These are phyloP conservation scores for Thecocarcelia acutangulata DNA, from an alignment of 2,888 invertebrate genomes.

Conservation along the genomic window DNA sequence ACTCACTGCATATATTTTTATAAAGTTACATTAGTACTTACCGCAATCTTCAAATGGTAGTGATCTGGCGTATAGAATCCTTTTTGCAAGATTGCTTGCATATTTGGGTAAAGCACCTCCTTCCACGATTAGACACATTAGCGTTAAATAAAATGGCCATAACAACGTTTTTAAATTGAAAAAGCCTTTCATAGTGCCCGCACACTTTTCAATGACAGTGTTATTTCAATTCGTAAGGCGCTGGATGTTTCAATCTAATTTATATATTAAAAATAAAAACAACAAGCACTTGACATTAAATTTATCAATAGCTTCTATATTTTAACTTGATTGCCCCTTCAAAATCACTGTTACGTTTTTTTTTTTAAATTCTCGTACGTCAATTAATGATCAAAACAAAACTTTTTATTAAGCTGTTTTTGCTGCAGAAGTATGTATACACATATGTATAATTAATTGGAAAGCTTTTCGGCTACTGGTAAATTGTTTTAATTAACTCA, in stretches of 20 bases:
- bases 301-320: constrained; percentile 31
- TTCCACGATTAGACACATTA: not conserved
- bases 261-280: constrained; percentile 27
- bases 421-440: not conserved
- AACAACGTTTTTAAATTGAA: constrained; percentile 61
- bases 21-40: constrained; percentile 69
- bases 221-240: constrained; percentile 14
- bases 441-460: not conserved
- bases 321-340: not conserved
- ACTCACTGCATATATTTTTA: too few relatives aligned
- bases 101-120: constrained; percentile 33
- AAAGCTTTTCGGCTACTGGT: constrained; percentile 10
- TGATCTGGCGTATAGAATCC: constrained; percentile 70
- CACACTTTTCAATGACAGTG: not conserved
- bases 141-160: constrained; percentile 23
- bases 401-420: not conserved
- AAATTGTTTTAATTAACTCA: constrained; percentile 8
- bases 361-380: too few relatives aligned
- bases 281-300: not conserved
- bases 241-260: constrained; percentile 12
- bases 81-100: constrained; percentile 34
- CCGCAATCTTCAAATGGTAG: constrained; percentile 78
- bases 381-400: too few relatives aligned
- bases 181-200: constrained; percentile 35
- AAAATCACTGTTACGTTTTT: too few relatives aligned